Evolutionary conservation across 2,113 vertebrate genomes (phyloP).

Genomic region (Pseudonaja textilis): DNA sequence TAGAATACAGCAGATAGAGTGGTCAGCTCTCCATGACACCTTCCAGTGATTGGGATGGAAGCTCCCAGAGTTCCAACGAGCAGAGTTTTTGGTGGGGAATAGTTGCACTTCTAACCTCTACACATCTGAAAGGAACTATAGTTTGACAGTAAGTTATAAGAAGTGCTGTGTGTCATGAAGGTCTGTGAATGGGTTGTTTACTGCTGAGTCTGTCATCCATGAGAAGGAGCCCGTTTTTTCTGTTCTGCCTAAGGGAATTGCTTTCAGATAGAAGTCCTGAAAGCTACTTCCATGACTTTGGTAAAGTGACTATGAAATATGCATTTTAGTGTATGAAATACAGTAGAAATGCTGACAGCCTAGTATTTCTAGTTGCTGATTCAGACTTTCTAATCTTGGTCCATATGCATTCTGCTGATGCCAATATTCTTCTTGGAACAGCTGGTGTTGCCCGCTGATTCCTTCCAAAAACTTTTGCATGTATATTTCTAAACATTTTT

Average conservation of each 20-base stretch:
- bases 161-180: not conserved
- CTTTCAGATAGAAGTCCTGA: slow-evolving; percentile 53
- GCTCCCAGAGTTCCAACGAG: not conserved
- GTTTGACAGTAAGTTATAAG: too few species aligned
- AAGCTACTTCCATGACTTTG: slow-evolving; percentile 47
- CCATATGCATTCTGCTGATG: slow-evolving; percentile 61
- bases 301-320: slow-evolving; percentile 64
- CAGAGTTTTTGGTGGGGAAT: not conserved
- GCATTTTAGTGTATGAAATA: slow-evolving; percentile 48
- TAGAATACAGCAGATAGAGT: not conserved
- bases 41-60: not conserved
- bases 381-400: slow-evolving; percentile 49
- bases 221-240: not conserved
- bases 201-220: not conserved
- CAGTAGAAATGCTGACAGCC: slow-evolving; percentile 67
- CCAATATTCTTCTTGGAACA: slow-evolving; percentile 61
- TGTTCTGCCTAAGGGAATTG: slow-evolving; percentile 29
- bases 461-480: not conserved
- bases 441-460: slow-evolving; percentile 53
- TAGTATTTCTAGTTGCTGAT: slow-evolving; percentile 64
- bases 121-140: not conserved
- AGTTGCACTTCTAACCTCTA: not conserved
- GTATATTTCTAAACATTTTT: not conserved
- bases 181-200: not conserved
- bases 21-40: not conserved